Percentiles rank a stretch among this genome's conserved stretches.
Evolutionary conservation across 2,797 vertebrate genomes (phyloP).

Genomic region (Sphenopsis melanotis): DNA sequence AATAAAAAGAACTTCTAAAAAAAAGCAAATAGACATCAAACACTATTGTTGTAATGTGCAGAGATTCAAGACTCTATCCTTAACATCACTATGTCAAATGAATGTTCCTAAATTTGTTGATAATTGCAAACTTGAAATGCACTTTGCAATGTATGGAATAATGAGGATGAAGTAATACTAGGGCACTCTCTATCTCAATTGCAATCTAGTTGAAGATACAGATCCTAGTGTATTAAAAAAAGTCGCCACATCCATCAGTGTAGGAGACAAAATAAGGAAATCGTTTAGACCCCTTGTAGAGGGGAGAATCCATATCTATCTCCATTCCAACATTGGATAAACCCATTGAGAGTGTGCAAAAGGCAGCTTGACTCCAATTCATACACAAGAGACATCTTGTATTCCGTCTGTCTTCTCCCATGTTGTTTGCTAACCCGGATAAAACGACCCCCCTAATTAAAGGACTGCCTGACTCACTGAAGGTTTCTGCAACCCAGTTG

Average conservation of each 20-base stretch:
- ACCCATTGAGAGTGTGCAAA: fast-evolving
- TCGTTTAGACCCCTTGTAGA: not conserved
- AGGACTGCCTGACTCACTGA: not conserved
- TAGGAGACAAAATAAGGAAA: not conserved
- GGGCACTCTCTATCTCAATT: not conserved
- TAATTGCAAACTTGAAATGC: not conserved
- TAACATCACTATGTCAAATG: not conserved
- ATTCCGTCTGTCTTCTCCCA: fast-evolving
- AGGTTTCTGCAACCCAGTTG: not conserved
- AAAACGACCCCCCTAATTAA: not conserved
- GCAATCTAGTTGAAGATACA: not conserved
- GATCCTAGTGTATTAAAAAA: not conserved
- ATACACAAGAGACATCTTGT: fast-evolving
- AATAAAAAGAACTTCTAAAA: not conserved
- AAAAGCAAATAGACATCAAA: not conserved
- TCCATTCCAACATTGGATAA: not conserved
- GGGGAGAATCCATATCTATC: not conserved
- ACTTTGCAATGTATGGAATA: not conserved
- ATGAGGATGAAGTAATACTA: not conserved
- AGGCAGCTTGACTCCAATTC: not conserved
- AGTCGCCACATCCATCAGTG: not conserved
- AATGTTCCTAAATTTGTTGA: not conserved
- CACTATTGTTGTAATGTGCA: not conserved
- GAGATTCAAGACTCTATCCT: not conserved
- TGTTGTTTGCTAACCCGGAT: not conserved